Percentiles rank a stretch among this genome's conserved stretches.
Conservation (phyloP, 2,888 invertebrate genomes). For the Chrysolina americana region DNA sequence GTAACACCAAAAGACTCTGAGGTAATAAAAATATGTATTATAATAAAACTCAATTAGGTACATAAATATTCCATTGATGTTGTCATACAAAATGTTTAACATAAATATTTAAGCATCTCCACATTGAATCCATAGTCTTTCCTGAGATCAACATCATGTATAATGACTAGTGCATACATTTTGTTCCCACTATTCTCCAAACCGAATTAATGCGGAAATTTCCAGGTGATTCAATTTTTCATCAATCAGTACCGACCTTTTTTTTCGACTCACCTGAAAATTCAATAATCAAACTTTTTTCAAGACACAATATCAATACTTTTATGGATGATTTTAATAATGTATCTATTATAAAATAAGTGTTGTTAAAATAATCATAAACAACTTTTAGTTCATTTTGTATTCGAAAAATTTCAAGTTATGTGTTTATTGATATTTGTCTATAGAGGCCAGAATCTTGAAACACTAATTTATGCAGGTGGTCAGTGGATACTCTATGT, state of each 20-base stretch:
- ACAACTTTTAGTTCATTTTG: too few relatives aligned
- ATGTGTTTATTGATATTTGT: too few relatives aligned
- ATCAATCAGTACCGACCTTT: conserved; percentile 51
- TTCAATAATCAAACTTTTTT: conserved; percentile 7
- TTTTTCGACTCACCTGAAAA: conserved; percentile 51
- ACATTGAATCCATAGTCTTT: not conserved
- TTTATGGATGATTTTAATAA: not conserved
- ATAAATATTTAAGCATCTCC: not conserved
- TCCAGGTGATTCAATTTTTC: conserved; percentile 48
- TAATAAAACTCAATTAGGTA: not conserved
- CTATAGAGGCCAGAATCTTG: too few relatives aligned
- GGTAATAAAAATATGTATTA: not conserved
- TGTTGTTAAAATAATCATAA: too few relatives aligned
- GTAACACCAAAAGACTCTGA: not conserved
- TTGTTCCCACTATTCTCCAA: conserved; percentile 40
- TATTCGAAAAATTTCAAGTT: too few relatives aligned
- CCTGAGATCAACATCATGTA: not conserved
- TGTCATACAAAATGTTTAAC: too few relatives aligned
- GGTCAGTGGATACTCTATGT: too few relatives aligned
- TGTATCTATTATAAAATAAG: too few relatives aligned
- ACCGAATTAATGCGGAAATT: conserved; percentile 51
- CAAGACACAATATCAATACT: not conserved
- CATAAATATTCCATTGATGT: not conserved
- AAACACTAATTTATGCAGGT: too few relatives aligned
- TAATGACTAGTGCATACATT: not conserved